These are phyloP conservation scores for Octodon degus DNA, from an alignment of 2,113 vertebrate genomes.

Conservation along the genomic window DNA sequence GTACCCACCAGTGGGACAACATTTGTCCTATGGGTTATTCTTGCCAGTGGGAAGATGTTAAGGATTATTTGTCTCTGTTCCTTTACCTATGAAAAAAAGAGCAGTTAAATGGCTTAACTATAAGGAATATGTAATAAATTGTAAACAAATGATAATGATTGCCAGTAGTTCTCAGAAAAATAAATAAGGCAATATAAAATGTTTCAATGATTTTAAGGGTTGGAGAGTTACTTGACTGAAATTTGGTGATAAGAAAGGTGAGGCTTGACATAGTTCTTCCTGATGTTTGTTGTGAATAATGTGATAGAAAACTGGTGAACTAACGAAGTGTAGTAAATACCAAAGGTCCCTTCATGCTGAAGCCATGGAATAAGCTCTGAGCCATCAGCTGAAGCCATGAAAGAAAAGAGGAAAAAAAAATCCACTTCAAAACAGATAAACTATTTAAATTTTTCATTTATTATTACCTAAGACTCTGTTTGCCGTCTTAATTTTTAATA, in stretches of 20 bases:
- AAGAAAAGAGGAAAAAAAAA: neutral
- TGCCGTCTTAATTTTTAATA: neutral
- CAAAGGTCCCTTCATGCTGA: neutral
- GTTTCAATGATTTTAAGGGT: neutral
- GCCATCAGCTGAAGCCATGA: neutral
- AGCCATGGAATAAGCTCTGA: neutral
- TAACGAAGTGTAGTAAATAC: neutral
- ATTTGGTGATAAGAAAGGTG: neutral
- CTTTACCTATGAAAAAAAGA: neutral
- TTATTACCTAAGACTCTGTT: neutral
- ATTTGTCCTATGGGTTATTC: neutral
- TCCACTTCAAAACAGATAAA: neutral
- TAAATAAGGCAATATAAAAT: slow-evolving; percentile 3
- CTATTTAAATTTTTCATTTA: neutral
- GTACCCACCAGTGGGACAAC: neutral
- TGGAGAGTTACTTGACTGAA: neutral
- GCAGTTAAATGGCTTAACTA: neutral
- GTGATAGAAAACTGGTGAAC: neutral
- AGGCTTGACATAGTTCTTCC: neutral
- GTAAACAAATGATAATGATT: slow-evolving; percentile 26
- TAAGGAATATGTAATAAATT: neutral
- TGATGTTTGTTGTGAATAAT: slow-evolving; percentile 22
- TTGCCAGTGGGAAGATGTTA: neutral
- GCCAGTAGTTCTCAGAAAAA: neutral
- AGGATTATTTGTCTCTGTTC: neutral